Conservation (phyloP, 2,797 vertebrate genomes). For the Ctenochaetus hawaiiensis region DNA sequence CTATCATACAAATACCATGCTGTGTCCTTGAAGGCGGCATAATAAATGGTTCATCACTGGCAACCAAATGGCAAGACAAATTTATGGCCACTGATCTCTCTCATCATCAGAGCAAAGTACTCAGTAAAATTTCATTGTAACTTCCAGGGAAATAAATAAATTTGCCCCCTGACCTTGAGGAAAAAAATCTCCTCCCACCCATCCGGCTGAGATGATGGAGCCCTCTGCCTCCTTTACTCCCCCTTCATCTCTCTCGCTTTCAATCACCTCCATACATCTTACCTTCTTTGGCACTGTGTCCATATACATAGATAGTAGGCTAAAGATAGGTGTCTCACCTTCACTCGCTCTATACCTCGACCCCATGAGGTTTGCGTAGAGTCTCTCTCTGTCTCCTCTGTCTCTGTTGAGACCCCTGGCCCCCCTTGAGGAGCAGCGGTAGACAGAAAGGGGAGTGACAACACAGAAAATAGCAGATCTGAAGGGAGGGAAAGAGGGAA, state of each 20-base stretch:
- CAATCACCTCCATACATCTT: slow-evolving; percentile 75
- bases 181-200: slow-evolving; percentile 60
- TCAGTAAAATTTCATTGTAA: slow-evolving; percentile 90
- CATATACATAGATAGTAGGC: slow-evolving; percentile 72
- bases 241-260: slow-evolving; percentile 40
- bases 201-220: slow-evolving; percentile 75
- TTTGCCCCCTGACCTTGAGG: slow-evolving; percentile 88
- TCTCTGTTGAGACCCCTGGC: slow-evolving; percentile 44
- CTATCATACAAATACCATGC: slow-evolving; percentile 84
- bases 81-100: slow-evolving; percentile 86
- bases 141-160: slow-evolving; percentile 89
- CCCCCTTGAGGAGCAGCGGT: slow-evolving; percentile 39
- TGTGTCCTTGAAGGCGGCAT: slow-evolving; percentile 87
- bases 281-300: slow-evolving; percentile 77
- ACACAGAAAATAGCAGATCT: slow-evolving; percentile 48
- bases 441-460: slow-evolving; percentile 29
- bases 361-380: slow-evolving; percentile 61
- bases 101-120: slow-evolving; percentile 88
- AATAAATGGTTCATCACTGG: slow-evolving; percentile 87
- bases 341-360: slow-evolving; percentile 68
- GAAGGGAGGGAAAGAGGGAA: slow-evolving; percentile 35
- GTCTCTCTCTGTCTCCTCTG: slow-evolving; percentile 18
- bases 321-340: slow-evolving; percentile 87
- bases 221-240: slow-evolving; percentile 72
- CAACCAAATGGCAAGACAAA: slow-evolving; percentile 86